Conservation (phyloP, 2,113 vertebrate species). For the Myanophis thanlyinensis region DNA sequence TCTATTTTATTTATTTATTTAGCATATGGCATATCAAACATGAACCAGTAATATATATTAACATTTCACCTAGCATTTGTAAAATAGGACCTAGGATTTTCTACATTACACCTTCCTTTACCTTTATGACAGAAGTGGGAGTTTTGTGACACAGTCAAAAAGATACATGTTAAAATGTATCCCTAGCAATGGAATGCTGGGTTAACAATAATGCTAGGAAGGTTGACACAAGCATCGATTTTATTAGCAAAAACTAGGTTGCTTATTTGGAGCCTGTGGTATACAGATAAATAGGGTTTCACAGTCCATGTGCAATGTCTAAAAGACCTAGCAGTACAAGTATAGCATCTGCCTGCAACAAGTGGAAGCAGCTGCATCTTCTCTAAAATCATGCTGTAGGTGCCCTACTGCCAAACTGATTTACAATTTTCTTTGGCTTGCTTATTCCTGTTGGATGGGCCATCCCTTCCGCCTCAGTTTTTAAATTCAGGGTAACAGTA, state of each 20-base stretch:
- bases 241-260: neutral
- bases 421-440: neutral
- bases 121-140: neutral
- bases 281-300: neutral
- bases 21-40: neutral
- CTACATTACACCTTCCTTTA: neutral
- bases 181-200: neutral
- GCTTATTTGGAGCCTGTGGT: neutral
- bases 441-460: neutral
- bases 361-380: neutral
- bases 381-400: neutral
- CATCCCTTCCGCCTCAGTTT: neutral
- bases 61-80: neutral
- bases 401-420: neutral
- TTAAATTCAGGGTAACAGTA: neutral
- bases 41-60: neutral
- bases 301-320: neutral
- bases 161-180: neutral
- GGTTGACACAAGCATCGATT: neutral
- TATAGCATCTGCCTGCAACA: neutral
- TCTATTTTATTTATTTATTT: neutral
- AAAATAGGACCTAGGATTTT: neutral
- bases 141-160: neutral
- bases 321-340: neutral
- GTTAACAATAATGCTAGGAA: neutral